Base-by-base conservation (phyloP, 2,888 invertebrate species). In the Machimus rusticus region DNA sequence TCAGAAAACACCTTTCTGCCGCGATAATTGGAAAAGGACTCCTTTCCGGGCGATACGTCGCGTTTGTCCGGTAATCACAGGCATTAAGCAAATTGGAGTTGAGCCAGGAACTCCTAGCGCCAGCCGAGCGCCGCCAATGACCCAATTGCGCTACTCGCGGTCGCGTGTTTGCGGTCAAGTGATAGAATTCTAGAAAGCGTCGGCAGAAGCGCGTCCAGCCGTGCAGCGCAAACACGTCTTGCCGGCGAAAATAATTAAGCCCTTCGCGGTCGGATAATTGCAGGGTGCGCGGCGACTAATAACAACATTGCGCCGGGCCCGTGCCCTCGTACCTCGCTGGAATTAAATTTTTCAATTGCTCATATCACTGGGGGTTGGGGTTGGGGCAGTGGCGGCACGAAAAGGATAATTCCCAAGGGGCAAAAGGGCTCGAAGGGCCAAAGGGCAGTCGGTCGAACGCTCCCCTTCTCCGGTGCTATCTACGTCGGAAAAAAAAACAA, bases 321-420 rank as follows among this genome's bases (percentile, higher is more conserved):
- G 1, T 55, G 34, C 55, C 55, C 1, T 12, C 1, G 12, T 1
- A 5, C 39, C 81, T 55, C 12, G 8, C 6, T 16, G 43, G 51
- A 57, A 84, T 84, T 84, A 46, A 39, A 84, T 31, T 84, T 84
- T 84, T 84, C 84, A 84, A 84, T 66, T 84, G 74, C 37, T 84
- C 39, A 37, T 51, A 76, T 76, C 46, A 86, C 74, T 85, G 57
- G 23, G 55, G 34, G 5, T 6, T 39, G 39, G 39, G 39, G 12
- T 8, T 4, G n/a, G 19, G n/a, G 57, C 14, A 5, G 28, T 51
- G 86, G 2, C 74, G 39, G 19, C 76, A 76, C 34, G 46, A 74
- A 86, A 74, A 46, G 74, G 76, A 86, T 74, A 74, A 76, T 86
- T 46, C 74, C 74, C 19, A 31, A 46, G 31, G 76, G 74, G 16